Evolutionary conservation across 2,797 vertebrate species (phyloP).

Genomic region (Argyrosomus regius): DNA sequence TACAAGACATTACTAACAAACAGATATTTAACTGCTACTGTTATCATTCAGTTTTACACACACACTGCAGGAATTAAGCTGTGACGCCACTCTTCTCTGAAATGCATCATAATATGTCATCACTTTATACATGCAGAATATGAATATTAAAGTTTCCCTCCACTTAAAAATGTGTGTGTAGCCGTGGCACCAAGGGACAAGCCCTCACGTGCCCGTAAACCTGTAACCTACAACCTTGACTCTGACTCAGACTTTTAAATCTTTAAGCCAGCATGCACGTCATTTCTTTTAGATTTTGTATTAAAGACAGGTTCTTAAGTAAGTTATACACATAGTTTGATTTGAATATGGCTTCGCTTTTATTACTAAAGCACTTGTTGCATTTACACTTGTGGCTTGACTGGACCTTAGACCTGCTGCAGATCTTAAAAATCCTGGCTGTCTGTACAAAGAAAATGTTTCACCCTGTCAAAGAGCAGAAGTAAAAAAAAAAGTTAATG

Average conservation of each 20-base stretch:
- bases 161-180: not conserved
- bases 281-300: constrained; percentile 7
- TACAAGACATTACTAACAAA: too few relatives aligned
- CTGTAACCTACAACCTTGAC: constrained; percentile 86
- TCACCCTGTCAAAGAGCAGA: not conserved
- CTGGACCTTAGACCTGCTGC: not conserved
- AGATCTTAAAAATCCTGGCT: not conserved
- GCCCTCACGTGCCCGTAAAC: constrained; percentile 86
- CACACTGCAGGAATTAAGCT: not conserved
- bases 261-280: not conserved
- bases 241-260: constrained; percentile 83
- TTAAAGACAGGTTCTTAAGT: not conserved
- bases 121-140: constrained; percentile 9
- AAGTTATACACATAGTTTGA: not conserved
- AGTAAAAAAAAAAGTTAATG: not conserved
- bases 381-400: not conserved
- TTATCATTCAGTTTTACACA: too few relatives aligned
- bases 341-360: not conserved
- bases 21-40: too few relatives aligned
- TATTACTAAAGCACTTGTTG: not conserved
- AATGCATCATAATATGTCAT: not conserved
- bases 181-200: constrained; percentile 67
- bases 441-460: not conserved
- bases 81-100: not conserved
- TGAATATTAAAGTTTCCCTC: constrained; percentile 19